Evolutionary conservation across 2,888 invertebrate species (phyloP).

Genomic region (Tholera decimalis): DNA sequence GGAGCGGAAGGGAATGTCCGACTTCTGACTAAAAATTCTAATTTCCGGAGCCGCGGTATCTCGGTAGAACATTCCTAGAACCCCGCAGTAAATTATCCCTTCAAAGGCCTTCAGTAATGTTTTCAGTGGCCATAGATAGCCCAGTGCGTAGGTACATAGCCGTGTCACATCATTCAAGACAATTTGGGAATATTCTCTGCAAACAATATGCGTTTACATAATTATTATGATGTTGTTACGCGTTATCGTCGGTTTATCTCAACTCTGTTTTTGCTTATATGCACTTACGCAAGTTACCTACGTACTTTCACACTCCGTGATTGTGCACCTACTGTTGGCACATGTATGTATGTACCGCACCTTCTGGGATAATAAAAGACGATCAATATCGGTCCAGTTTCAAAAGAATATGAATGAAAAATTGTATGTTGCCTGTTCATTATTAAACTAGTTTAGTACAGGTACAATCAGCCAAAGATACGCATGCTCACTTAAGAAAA

Average conservation of each 20-base stretch:
- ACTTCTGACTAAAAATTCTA: too few species aligned
- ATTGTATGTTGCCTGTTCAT: too few species aligned
- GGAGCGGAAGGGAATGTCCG: too few species aligned
- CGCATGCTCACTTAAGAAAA: too few species aligned
- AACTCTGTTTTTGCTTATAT: constrained; percentile 12
- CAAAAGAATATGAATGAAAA: background rate
- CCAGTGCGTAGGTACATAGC: constrained; percentile 25
- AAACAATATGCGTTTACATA: constrained; percentile 29
- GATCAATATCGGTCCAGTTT: background rate
- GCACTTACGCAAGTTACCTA: constrained; percentile 24
- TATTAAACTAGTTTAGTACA: too few species aligned
- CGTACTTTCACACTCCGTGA: background rate
- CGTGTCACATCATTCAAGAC: constrained; percentile 14
- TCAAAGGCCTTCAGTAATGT: constrained; percentile 10
- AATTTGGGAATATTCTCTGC: constrained; percentile 44
- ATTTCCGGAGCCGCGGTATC: too few species aligned
- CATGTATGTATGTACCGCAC: background rate
- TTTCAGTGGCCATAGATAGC: constrained; percentile 24
- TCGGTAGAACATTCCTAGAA: too few species aligned
- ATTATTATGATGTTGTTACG: constrained; percentile 28
- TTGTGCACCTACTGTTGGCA: background rate
- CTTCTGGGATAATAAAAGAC: background rate
- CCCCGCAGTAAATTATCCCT: background rate
- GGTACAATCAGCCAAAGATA: too few species aligned
- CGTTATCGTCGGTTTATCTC: constrained; percentile 14